A percentile compares a stretch with the other conserved stretches of the same genome.
These are phyloP conservation scores for Momotus momota DNA, from an alignment of 2,797 vertebrate genomes.

Conservation along the genomic window DNA sequence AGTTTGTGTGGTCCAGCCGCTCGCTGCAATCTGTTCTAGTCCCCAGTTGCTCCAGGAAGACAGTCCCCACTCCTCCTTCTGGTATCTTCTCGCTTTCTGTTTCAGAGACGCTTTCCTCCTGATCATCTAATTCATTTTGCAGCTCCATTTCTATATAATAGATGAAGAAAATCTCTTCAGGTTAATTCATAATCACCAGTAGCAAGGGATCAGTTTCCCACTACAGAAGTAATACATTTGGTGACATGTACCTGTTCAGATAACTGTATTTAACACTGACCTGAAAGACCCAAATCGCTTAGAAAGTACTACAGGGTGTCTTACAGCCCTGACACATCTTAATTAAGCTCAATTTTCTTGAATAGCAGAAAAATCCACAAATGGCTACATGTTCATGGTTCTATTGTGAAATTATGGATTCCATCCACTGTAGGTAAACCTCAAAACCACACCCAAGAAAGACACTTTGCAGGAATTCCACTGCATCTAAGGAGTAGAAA, in stretches of 20 bases:
- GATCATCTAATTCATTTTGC: conserved; percentile 70
- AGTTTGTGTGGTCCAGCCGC: conserved; percentile 92
- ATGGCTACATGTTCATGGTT: background rate
- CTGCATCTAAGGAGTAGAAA: background rate
- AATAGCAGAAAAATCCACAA: background rate
- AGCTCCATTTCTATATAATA: conserved; percentile 86
- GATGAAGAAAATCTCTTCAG: background rate
- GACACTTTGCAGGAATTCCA: background rate
- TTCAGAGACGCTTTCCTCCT: conserved; percentile 45
- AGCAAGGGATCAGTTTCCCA: background rate
- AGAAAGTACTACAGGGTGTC: background rate
- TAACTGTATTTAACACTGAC: background rate
- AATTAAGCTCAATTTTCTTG: background rate
- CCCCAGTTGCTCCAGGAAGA: conserved; percentile 85
- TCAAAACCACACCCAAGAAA: background rate
- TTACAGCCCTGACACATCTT: background rate
- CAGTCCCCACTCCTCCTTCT: conserved; percentile 79
- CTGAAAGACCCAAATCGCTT: background rate
- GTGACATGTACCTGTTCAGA: background rate
- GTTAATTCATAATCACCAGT: background rate
- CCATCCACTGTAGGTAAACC: background rate
- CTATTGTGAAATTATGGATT: background rate
- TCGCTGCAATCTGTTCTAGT: conserved; percentile 76
- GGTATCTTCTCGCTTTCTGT: conserved; percentile 72
- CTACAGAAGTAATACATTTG: background rate